A percentile compares a stretch with the other conserved stretches of the same genome.
phyloP scores from a whole-genome alignment of 2,888 invertebrate genomes.

The Malthinus seriepunctatus region DNA sequence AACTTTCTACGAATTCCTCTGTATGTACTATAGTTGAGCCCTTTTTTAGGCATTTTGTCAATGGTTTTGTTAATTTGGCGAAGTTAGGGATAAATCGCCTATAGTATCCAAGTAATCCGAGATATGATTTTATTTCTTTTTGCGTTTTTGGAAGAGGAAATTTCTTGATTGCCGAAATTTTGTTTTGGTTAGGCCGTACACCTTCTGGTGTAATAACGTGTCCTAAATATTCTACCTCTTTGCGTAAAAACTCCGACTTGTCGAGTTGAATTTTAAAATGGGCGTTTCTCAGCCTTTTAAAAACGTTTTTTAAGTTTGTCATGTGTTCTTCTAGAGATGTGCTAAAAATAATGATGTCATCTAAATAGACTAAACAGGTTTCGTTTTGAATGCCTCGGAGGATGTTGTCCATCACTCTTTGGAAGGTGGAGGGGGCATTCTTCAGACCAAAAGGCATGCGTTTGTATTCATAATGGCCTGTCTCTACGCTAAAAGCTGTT shows the following conservation, averaged over 20 bases:
- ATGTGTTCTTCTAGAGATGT: conserved; percentile 31
- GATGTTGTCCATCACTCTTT: conserved; percentile 36
- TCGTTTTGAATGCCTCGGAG: conserved; percentile 28
- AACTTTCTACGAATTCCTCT: no score
- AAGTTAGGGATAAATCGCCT: not conserved
- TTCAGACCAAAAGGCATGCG: no score
- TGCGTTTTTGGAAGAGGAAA: conserved; percentile 7
- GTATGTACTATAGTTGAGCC: no score
- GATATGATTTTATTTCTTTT: not conserved
- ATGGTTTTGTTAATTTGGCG: conserved; percentile 7
- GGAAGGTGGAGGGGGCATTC: conserved; percentile 40
- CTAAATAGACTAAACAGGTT: conserved; percentile 34
- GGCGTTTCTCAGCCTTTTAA: conserved; percentile 23
- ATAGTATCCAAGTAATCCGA: conserved; percentile 3
- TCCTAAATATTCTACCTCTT: no score
- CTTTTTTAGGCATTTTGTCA: no score
- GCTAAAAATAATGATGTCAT: conserved; percentile 33
- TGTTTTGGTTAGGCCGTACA: conserved; percentile 17
- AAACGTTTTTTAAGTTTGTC: conserved; percentile 26
- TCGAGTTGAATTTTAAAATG: conserved; percentile 32
- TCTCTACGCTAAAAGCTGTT: conserved; percentile 42
- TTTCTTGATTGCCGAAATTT: conserved; percentile 2
- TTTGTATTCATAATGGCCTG: no score
- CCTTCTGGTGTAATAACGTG: no score
- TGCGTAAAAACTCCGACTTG: no score